phyloP scores from a whole-genome alignment of 2,113 vertebrate genomes.

The Dendropsophus ebraccatus region DNA sequence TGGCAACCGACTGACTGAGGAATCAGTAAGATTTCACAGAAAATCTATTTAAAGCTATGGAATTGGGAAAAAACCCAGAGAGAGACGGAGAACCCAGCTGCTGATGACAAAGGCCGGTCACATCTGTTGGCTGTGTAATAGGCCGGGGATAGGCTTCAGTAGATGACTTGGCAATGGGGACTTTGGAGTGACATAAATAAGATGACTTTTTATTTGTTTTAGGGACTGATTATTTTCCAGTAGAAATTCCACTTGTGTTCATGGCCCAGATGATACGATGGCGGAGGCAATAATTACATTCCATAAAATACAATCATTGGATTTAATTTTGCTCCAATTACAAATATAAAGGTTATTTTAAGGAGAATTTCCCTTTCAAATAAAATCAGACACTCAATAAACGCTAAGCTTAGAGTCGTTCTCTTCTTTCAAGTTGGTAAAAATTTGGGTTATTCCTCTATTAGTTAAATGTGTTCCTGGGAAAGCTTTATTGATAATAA shows the following conservation, averaged over 20 bases:
- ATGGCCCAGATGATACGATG: neutral
- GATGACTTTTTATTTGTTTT: slow-evolving; percentile 10
- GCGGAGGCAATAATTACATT: too few relatives aligned
- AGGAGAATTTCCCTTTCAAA: neutral
- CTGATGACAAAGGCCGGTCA: slow-evolving; percentile 11
- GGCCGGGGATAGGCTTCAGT: slow-evolving; percentile 16
- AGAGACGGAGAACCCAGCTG: neutral
- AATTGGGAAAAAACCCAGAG: neutral
- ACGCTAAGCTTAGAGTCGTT: neutral
- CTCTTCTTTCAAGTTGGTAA: too few relatives aligned
- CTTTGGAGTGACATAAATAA: neutral
- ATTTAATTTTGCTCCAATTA: neutral
- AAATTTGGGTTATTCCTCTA: too few relatives aligned
- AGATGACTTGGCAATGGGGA: slow-evolving; percentile 15
- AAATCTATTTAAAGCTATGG: slow-evolving; percentile 7
- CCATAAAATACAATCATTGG: neutral
- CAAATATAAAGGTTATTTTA: neutral
- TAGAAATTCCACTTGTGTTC: neutral
- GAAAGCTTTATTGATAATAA: too few relatives aligned
- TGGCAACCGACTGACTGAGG: neutral
- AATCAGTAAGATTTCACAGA: neutral
- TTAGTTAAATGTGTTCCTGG: too few relatives aligned
- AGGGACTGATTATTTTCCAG: neutral
- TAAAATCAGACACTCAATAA: neutral
- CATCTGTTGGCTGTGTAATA: slow-evolving; percentile 3